A percentile compares a stretch with the other conserved stretches of the same genome.
Evolutionary conservation across 2,797 vertebrate genomes (phyloP).

Genomic region (Cephalopachus bancanus): DNA sequence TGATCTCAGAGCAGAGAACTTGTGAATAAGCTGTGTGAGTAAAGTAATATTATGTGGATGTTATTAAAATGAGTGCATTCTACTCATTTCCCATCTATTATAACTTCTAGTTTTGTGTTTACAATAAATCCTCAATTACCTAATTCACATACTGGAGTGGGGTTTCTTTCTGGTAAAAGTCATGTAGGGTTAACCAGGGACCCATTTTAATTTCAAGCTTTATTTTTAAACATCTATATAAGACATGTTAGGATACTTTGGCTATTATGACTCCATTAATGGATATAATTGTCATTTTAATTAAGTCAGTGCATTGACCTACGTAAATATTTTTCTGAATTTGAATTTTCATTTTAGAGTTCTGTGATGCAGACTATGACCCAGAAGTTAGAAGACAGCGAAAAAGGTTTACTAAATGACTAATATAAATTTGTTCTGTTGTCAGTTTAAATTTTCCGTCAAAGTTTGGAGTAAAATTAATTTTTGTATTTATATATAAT

Average conservation of each 20-base stretch:
- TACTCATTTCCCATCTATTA: constrained; percentile 29
- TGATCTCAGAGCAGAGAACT: constrained; percentile 8
- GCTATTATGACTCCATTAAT: not conserved
- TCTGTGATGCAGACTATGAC: not conserved
- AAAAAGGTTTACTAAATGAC: not conserved
- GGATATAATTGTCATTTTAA: constrained; percentile 39
- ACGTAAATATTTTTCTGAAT: constrained; percentile 46
- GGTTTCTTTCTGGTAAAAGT: not conserved
- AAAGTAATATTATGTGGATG: not conserved
- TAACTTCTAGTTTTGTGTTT: not conserved
- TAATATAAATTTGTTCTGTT: not conserved
- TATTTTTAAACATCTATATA: constrained; percentile 31
- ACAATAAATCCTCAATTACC: not conserved
- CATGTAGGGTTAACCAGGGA: not conserved
- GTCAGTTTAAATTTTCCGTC: constrained; percentile 4
- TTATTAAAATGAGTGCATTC: not conserved
- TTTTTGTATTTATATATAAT: constrained; percentile 50
- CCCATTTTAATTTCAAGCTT: not conserved
- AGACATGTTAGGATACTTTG: not conserved
- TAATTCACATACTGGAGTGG: not conserved
- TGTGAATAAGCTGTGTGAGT: constrained; percentile 20
- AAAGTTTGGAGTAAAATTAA: not conserved
- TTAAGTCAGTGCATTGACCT: constrained; percentile 3
- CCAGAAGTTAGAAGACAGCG: not conserved
- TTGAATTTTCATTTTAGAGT: constrained; percentile 59